Evolutionary conservation across 2,113 vertebrate species (phyloP), one percentile per base, ranked within the genome.

Genomic region (Cebidichthys violaceus): DNA sequence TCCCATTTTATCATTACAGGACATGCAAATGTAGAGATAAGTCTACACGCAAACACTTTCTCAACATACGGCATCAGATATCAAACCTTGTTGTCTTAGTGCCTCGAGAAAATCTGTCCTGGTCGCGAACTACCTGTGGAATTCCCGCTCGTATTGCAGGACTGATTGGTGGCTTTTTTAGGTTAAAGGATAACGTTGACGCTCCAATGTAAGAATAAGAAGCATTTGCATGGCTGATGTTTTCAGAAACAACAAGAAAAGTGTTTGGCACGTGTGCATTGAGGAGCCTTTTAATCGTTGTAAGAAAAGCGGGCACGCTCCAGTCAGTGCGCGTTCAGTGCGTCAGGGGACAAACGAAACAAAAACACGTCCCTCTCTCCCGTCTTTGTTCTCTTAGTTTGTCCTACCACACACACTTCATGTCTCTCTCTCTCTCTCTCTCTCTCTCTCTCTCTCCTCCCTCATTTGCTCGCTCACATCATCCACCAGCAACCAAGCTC

Each of bases 41-140:
- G 8, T 1, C 1, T 1, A 10, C 20, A 55, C 55, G 43, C 22
- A 24, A 79, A 59, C 2, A 29, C 2, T 33, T 39, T 5, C 9
- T 11, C 15, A 43, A 61, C 61, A 4, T 3, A 50, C 27, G 13
- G 2, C 18, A 62, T 50, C 35, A 33, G 27, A 50, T 41, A 55
- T 69, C 9, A 35, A n/a, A 43, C 7, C 54, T 1, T 43, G 24
- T 43, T 73, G 61, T 37, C 24, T 52, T 17, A 1, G n/a, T 43
- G 33, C 24, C 0, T 14, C 22, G 31, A 64, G 15, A 15, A 75
- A 61, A 57, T 39, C 31, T 35, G 24, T 1, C 22, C 20, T 35
- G 59, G 6, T 75, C 1, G 6, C 6, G 50, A 66, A 86, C 84
- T 82, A 89, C 90, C 89, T 89, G 89, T 92, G 79, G 87, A 86